Percentiles rank a stretch among this genome's conserved stretches.
phyloP scores from a whole-genome alignment of 2,113 vertebrate genomes.

The Oncorhynchus keta region DNA sequence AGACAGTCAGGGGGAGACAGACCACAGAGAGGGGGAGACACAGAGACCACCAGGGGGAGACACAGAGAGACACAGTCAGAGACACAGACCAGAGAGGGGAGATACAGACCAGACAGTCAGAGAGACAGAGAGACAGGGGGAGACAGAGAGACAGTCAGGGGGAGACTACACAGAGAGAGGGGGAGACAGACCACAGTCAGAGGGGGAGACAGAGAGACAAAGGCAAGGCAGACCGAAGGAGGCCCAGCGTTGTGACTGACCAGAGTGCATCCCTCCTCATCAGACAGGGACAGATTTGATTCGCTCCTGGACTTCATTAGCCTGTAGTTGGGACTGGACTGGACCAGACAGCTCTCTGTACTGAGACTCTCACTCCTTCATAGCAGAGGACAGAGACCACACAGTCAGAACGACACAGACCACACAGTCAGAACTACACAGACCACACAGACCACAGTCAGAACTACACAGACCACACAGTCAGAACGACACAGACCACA shows the following conservation, averaged over 20 bases:
- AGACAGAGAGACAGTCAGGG: too few relatives aligned
- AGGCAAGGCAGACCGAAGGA: not conserved
- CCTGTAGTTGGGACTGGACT: constrained; percentile 83
- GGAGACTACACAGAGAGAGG: too few relatives aligned
- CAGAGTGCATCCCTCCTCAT: constrained; percentile 89
- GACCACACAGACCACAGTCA: not conserved
- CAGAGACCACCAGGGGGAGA: too few relatives aligned
- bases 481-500: not conserved
- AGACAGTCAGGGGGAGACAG: too few relatives aligned
- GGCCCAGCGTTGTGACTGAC: constrained; percentile 62
- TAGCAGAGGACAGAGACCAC: not conserved
- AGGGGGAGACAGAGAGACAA: not conserved
- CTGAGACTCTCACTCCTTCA: constrained; percentile 94
- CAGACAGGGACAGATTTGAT: constrained; percentile 95
- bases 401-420: not conserved
- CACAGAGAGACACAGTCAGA: not conserved
- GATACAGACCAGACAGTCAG: too few relatives aligned
- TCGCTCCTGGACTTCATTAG: constrained; percentile 96
- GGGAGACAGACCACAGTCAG: too few relatives aligned
- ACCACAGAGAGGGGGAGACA: too few relatives aligned
- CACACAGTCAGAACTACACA: not conserved
- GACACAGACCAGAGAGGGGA: too few relatives aligned
- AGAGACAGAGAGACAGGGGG: too few relatives aligned
- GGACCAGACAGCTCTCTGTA: constrained; percentile 87
- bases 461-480: not conserved